Evolutionary conservation across 2,113 vertebrate genomes (phyloP), one percentile per base, ranked within the genome.

Genomic region (Gallinago jamesoni): DNA sequence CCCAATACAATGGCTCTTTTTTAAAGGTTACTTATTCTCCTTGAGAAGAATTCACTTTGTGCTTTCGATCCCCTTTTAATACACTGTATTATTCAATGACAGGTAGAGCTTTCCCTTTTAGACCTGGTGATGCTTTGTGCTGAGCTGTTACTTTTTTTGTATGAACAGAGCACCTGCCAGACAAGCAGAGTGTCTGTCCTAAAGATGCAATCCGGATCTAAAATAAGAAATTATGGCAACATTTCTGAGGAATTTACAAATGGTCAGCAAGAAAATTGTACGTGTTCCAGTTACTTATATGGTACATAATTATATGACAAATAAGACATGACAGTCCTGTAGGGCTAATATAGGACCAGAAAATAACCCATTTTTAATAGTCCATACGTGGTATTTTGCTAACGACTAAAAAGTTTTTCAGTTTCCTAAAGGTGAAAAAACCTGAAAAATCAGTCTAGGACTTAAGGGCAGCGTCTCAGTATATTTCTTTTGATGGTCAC

Each of bases 401-500:
- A 94, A 93, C 53, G 68, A 63, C 56, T 83, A 81, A 55, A 55
- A 97, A 97, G 84, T 94, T 94, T 97, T 96, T 87, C 62, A 53
- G 93, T 92, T 96, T 96, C 84, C 89, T 96, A 73, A 83, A 94
- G 95, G 94, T 92, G 64, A 95, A 93, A 96, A 94, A 94, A 57
- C 48, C 69, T 90, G 89, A 94, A 97, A 93, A 95, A 97, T 67
- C 45, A 94, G 88, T 37, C 83, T 82, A 92, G 93, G 78, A 93
- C 82, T 96, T 94, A 98, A 97, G 81, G 91, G 91, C 76, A 92
- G 87, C 1, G 0, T 93, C 92, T 93, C 79, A 83, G 59, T 97
- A 63, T 95, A 94, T 97, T 97, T 95, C 90, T 84, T 96, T 56
- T 85, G 95, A 97, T 95, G 96, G 94, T 96, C 97, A 97, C 85